Evolutionary conservation across 2,888 invertebrate species (phyloP), one percentile per base, ranked within the genome.

Genomic region (Sceliomorpha sp.): DNA sequence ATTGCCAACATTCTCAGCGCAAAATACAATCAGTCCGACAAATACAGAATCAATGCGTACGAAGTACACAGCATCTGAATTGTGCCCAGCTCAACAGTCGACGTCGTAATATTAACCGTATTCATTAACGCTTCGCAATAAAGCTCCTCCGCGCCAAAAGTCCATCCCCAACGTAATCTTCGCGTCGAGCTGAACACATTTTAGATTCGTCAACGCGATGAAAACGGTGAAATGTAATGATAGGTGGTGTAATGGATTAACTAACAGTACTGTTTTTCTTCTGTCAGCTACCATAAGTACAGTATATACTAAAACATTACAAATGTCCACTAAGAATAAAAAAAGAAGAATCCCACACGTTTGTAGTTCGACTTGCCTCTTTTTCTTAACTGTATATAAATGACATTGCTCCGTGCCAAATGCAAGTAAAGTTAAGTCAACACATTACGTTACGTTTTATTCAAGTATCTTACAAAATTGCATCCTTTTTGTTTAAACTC

Each of bases 381-480:
- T 10, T 36, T 15, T 12, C 32, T 32, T 29, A 10, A 4, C 1
- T 32, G 10, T 51, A 39, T 31, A 51, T 15, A 51, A 39, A 37
- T 29, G 2, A 39, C 39, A 37, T 50, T 51, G 10, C 29, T 29
- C 40, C 12, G 29, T 24, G 42, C 34, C 42, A 32, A 53, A 53
- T 42, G 32, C 39, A 40, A n/a, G 26, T 1, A 15, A 29, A 31
- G 10, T 45, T 32, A 8, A 26, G 40, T 20, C 12, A 40, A 26
- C 40, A 17, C 26, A 31, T 31, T 10, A n/a, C 15, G 15, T 15
- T 29, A 29, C 26, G 15, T 24, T 24, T 26, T 36, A 20, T 14
- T 48, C 48, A 34, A 48, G 8, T 40, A 42, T 55, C 40, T 42
- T 55, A 55, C 53, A 55, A 55, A 55, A 55, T 34, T 42, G 9